Conservation (phyloP, 2,888 invertebrate genomes). For the Ligdia adustata region DNA sequence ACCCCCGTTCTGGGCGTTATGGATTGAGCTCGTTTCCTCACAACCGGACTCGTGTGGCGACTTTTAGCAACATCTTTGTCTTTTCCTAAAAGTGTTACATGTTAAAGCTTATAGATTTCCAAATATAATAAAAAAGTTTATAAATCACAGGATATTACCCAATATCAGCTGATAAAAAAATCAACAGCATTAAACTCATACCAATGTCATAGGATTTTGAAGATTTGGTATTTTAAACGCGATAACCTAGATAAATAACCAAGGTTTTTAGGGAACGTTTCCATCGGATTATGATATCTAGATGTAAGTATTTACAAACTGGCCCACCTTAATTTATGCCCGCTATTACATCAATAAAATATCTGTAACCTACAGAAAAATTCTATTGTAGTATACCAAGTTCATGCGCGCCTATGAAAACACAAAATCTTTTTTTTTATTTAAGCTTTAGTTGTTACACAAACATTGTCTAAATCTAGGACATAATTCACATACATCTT, state of each 20-base stretch:
- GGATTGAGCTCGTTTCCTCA: slow-evolving; percentile 56
- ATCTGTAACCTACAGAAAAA: no score
- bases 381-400: no score
- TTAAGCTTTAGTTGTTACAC: no score
- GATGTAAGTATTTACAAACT: neutral
- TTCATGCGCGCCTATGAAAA: no score
- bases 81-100: slow-evolving; percentile 23
- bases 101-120: no score
- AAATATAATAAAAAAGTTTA: no score
- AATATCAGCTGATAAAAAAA: slow-evolving; percentile 4
- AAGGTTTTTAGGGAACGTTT: slow-evolving; percentile 19
- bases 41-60: slow-evolving; percentile 28
- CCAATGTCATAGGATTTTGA: slow-evolving; percentile 30
- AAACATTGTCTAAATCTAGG: no score
- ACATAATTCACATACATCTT: no score
- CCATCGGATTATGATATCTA: slow-evolving; percentile 1
- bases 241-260: slow-evolving; percentile 27
- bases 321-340: slow-evolving; percentile 3
- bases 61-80: slow-evolving; percentile 39
- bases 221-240: slow-evolving; percentile 16
- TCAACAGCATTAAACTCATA: slow-evolving; percentile 15
- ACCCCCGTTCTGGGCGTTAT: slow-evolving; percentile 10
- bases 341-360: no score
- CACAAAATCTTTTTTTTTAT: no score
- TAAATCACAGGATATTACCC: no score